Evolutionary conservation across 2,888 invertebrate species (phyloP), one percentile per base, ranked within the genome.

Genomic region (Drosophila peninsularis): DNA sequence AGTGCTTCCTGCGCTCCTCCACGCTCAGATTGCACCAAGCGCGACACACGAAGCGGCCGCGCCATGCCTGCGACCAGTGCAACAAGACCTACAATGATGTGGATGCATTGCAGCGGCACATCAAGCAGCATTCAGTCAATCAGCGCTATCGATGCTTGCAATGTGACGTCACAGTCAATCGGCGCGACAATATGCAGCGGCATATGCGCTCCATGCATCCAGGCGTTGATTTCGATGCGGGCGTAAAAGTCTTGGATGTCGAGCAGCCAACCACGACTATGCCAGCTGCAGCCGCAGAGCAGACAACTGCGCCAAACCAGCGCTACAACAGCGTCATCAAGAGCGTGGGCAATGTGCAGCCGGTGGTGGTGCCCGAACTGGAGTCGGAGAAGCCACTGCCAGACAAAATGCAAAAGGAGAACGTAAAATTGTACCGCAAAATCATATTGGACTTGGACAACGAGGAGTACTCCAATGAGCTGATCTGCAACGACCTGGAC

Each of bases 161-260:
- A 30, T 97, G 97, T 91, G 93, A 94, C 39, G 94, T 95, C 10
- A 94, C 94, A 42, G 96, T 96, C 89, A 93, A 95, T 47, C 93
- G 97, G 66, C 96, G 95, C 90, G 97, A 97, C 90, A 97, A 97
- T 90, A 93, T 97, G 67, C 94, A 94, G 68, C 94, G 97, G 0
- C 97, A 97, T 90, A 93, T 96, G 63, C 94, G 95, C 60, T 96
- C 96, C 91, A 95, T 96, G 60, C 97, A 97, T 91, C 94, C 95
- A 0, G 94, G 93, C 0, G 67, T 75, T 24, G 63, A 79, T 0
- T 89, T 88, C 42, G 79, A 80, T 41, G 63, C 63, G 13, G 77
- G 79, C 56, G 85, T 90, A 0, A 64, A 88, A 61, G 65, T 83
- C 4, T 50, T 82, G 34, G 50, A 30, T 5, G 39, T 34, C n/a